Evolutionary conservation across 2,113 vertebrate genomes (phyloP), one percentile per base, ranked within the genome.

Genomic region (Nycticryphes semicollaris): DNA sequence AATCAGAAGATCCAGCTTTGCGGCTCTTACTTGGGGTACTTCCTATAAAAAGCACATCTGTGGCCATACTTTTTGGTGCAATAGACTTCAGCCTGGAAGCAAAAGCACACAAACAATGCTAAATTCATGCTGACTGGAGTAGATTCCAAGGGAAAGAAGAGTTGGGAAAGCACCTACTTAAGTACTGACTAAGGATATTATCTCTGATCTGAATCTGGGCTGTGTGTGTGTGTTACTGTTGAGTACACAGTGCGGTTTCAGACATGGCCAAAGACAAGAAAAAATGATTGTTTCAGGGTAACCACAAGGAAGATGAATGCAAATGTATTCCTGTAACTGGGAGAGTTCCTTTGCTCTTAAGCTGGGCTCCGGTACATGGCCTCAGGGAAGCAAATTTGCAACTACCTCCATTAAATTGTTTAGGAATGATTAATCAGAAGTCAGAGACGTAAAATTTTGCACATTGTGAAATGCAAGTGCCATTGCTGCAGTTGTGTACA

Each of bases 281-380:
- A 95, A 95, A 96, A 93, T 68, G n/a, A 93, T 96, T 96, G 96
- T 96, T 96, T 93, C 92, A 31, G 93, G 93, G 94, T 96, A 96
- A 96, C 95, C 95, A 96, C 96, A 97, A 93, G 96, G 96, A 96
- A 97, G 96, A 96, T 91, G 85, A 97, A 97, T 97, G 96, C 95
- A 97, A 97, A 97, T 97, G 16, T 90, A 94, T 97, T 97, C 95
- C 96, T 88, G 94, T 96, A 96, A 97, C 50, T 84, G 94, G 87
- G 95, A 96, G 93, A 96, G 59, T 80, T 96, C 92, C 91, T 84
- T 93, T 10, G 11, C 92, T 94, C 90, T 66, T 20, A 54, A 83
- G 41, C 4, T 20, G 56, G 75, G 85, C 93, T 67, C 90, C 4
- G 24, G 82, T 70, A 83, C 92, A 13, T 96, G 90, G 87, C 96